Conservation (phyloP, 1,140 invertebrate species). For the Dryas iulia region DNA sequence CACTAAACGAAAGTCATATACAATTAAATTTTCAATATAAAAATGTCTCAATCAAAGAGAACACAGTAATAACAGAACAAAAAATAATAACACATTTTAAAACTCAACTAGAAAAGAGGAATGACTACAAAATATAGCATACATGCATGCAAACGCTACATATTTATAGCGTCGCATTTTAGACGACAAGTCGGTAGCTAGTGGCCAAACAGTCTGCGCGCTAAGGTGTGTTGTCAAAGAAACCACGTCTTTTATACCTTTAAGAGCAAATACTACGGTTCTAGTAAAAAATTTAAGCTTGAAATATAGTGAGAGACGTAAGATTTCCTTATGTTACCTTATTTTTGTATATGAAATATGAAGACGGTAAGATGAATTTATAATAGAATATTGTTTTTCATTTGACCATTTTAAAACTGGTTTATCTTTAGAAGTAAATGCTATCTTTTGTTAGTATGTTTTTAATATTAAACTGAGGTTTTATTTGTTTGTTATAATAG, state of each 20-base stretch:
- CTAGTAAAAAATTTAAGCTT: slow-evolving; percentile 1
- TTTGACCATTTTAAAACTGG: too few species aligned
- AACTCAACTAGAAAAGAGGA: background rate
- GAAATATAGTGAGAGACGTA: background rate
- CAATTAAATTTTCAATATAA: too few species aligned
- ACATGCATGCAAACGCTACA: background rate
- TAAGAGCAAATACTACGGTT: background rate
- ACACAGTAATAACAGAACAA: background rate
- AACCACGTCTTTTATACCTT: slow-evolving; percentile 11
- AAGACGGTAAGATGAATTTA: too few species aligned
- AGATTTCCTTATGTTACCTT: background rate
- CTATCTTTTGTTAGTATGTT: too few species aligned
- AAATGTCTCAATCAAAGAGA: background rate
- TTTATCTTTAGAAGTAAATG: too few species aligned
- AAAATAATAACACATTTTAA: background rate
- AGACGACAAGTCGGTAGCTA: slow-evolving; percentile 1
- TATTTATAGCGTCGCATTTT: background rate
- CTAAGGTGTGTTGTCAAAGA: slow-evolving; percentile 11
- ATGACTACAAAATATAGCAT: background rate
- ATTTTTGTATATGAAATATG: background rate
- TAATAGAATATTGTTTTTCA: too few species aligned
- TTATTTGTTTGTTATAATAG: too few species aligned
- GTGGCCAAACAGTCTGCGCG: slow-evolving; percentile 6
- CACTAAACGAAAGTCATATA: too few species aligned
- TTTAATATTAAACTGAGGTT: too few species aligned